Conservation (phyloP, 1,140 invertebrate genomes). For the Dolichoris vasculosae region DNA sequence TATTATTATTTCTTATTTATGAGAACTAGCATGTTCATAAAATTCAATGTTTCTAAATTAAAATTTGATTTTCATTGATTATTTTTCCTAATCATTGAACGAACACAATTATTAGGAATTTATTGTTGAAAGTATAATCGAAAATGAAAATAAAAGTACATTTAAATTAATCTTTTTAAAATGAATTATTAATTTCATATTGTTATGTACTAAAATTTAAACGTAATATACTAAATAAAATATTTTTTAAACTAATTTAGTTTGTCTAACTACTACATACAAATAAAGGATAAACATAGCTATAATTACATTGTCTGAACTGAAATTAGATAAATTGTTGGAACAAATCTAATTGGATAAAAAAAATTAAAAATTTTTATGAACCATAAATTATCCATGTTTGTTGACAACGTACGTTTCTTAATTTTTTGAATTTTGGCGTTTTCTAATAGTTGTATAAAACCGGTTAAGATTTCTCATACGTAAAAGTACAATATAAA, state of each 20-base stretch:
- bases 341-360: background rate
- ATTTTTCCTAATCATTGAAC: background rate
- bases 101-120: background rate
- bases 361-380: background rate
- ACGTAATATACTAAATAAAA: no score
- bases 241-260: background rate
- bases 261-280: background rate
- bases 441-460: constrained; percentile 25
- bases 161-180: background rate
- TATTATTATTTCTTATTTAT: background rate
- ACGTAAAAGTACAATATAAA: background rate
- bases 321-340: background rate
- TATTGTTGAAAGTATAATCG: background rate
- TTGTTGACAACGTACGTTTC: background rate
- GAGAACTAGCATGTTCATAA: background rate
- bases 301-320: background rate
- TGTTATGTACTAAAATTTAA: background rate
- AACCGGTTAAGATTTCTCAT: background rate
- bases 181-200: background rate
- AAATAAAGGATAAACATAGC: background rate
- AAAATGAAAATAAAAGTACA: background rate
- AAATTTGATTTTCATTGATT: background rate
- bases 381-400: background rate
- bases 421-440: background rate
- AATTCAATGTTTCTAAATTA: background rate